These are phyloP conservation scores for Hermodice carunculata DNA, from an alignment of 2,888 invertebrate genomes.

Conservation along the genomic window DNA sequence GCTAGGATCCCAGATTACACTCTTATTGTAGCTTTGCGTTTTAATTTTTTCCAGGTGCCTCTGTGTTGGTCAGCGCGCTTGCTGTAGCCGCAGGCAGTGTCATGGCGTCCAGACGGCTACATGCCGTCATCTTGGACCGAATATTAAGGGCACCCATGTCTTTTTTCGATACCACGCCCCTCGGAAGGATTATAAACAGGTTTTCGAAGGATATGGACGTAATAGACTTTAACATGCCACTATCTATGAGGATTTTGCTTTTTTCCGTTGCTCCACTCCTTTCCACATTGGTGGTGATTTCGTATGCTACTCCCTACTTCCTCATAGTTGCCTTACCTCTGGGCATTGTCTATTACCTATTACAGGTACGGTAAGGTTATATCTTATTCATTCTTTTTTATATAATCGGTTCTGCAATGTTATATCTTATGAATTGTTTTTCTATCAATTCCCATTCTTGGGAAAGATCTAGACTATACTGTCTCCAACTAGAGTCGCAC, in stretches of 20 bases:
- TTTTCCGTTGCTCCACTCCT: constrained; percentile 40
- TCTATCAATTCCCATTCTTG: too few species aligned
- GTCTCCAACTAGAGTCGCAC: too few species aligned
- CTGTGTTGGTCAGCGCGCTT: constrained; percentile 8
- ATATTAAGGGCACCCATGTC: constrained; percentile 51
- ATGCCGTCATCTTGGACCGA: constrained; percentile 17
- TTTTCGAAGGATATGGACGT: constrained; percentile 47
- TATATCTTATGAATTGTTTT: too few species aligned
- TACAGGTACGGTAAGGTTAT: constrained; percentile 38
- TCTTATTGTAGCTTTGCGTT: too few species aligned
- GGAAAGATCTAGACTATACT: too few species aligned
- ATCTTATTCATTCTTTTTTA: too few species aligned
- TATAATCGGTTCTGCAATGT: too few species aligned
- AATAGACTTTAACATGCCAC: constrained; percentile 39
- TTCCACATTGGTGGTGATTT: constrained; percentile 58
- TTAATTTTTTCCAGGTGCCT: constrained; percentile 16
- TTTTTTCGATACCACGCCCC: constrained; percentile 46
- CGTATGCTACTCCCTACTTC: constrained; percentile 55
- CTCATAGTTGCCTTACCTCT: constrained; percentile 52
- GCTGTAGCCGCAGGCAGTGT: constrained; percentile 30
- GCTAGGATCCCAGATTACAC: too few species aligned
- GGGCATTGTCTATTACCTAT: constrained; percentile 53
- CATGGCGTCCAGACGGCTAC: constrained; percentile 28
- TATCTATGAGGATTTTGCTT: constrained; percentile 34
- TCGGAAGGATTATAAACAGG: constrained; percentile 46